Evolutionary conservation across 2,797 vertebrate species (phyloP).

Genomic region (Brotula barbata): DNA sequence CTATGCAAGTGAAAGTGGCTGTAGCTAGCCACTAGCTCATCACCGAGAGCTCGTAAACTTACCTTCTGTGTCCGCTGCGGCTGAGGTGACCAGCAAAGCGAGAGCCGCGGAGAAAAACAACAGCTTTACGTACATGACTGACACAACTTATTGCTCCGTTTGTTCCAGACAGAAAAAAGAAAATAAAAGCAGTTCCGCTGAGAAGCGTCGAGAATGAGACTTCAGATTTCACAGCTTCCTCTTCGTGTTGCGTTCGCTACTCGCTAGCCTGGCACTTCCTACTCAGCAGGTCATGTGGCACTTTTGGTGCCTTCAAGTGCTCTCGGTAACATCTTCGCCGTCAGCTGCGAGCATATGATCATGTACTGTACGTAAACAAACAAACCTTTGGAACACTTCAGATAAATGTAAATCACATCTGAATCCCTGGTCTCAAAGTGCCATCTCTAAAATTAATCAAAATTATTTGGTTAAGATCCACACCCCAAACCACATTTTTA

Average conservation of each 20-base stretch:
- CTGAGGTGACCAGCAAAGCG: constrained; percentile 54
- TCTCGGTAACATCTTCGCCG: too few species aligned
- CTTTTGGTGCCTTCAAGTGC: constrained; percentile 25
- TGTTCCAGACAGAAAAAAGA: not conserved
- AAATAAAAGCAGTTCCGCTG: too few species aligned
- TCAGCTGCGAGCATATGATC: too few species aligned
- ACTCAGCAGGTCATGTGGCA: constrained; percentile 79
- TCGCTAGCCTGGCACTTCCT: constrained; percentile 75
- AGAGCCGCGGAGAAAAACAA: constrained; percentile 57
- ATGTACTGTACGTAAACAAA: too few species aligned
- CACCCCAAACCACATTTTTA: not conserved
- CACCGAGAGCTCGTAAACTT: constrained; percentile 55
- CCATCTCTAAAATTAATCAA: too few species aligned
- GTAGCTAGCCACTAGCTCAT: constrained; percentile 61
- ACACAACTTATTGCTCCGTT: constrained; percentile 12
- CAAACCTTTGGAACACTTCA: too few species aligned
- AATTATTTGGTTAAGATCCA: too few species aligned
- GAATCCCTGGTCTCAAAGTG: too few species aligned
- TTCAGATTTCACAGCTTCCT: constrained; percentile 30
- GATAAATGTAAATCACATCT: too few species aligned
- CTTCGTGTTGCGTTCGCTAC: constrained; percentile 34
- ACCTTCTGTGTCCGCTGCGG: constrained; percentile 47
- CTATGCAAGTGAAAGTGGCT: constrained; percentile 6
- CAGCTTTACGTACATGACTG: constrained; percentile 70
- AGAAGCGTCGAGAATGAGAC: constrained; percentile 37